Evolutionary conservation across 2,113 vertebrate genomes (phyloP), one percentile per base, ranked within the genome.

Genomic region (Sorex fumeus): DNA sequence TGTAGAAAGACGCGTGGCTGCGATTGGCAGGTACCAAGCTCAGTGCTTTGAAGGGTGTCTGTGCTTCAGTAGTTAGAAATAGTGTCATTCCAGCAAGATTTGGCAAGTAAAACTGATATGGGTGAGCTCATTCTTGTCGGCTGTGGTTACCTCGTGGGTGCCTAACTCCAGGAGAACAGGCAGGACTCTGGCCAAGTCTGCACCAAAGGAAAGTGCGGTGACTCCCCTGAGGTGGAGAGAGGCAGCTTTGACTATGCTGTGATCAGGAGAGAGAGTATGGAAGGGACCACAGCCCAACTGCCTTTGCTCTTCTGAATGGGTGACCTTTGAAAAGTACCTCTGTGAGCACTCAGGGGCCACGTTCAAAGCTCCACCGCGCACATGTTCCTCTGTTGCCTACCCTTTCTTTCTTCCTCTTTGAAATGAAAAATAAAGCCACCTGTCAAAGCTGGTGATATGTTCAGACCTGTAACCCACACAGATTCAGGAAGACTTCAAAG

Each of bases 401-500:
- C 91, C 80, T 95, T 88, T 67, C 87, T 77, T 64, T 69, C 53
- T 70, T 79, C 90, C 77, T 67, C 95, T 96, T 97, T 96, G 96
- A 96, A 88, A 97, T 93, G 91, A 97, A 97, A 96, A 92, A 95
- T 96, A 88, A 95, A 95, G 96, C 96, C 88, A 93, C 78, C 91
- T 96, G 91, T 85, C 88, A 96, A 88, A 94, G 94, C 87, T 43
- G 88, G 94, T 93, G 96, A 95, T 97, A 36, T 96, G 96, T 97
- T 97, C 94, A 96, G 96, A 96, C 97, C 93, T 96, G 97, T 96
- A 97, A 97, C 90, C 96, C 88, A 95, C 95, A 93, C 94, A 97
- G 88, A 93, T 96, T 96, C 95, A 97, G 95, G 95, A 97, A 96
- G 95, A 97, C 97, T 98, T 98, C 97, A 97, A 97, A 98, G 97